Evolutionary conservation across 2,888 invertebrate genomes (phyloP), one percentile per base, ranked within the genome.

Genomic region (Brenthis daphne): DNA sequence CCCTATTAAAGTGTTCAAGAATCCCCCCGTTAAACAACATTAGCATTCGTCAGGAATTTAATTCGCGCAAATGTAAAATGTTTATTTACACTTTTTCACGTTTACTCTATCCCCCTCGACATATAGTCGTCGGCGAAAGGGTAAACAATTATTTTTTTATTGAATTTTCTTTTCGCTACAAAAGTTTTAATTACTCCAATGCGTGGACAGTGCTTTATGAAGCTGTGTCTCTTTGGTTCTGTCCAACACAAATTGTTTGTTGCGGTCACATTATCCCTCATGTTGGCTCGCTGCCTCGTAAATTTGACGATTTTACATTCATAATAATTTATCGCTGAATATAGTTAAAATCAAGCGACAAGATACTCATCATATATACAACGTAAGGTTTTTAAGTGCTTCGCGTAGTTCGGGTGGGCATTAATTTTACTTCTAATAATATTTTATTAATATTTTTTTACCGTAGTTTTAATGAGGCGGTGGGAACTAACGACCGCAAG

Each of bases 21-120:
- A 90, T 90, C 89, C 89, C 88, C 89, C 85, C 83, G 87, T 87
- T 88, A 87, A 89, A 89, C 90, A 89, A 88, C 90, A 91, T 92
- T 89, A 89, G 85, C 87, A 87, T 89, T 88, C 88, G 87, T 83
- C 82, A 85, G 86, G 87, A 91, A 89, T 91, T 88, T 88, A 87
- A 90, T 89, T 87, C 86, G 82, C 77, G 80, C 82, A 73, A 83
- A 85, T 83, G 70, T 81, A 82, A 87, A 88, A 88, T 85, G 86
- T 86, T 86, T 87, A 85, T 86, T 85, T 85, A 86, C 82, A 83
- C 82, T 84, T 87, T 87, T 84, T 79, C 73, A 74, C 79, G 79
- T 83, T 85, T 82, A 84, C 83, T 83, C 76, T 82, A 82, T 85
- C 83, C 79, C 79, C 75, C 74, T 63, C 24, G 79, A 80, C 81